Percentiles rank a stretch among this genome's conserved stretches.
Evolutionary conservation across 2,113 vertebrate genomes (phyloP).

Genomic region (Telmatochromis bifrenatus): DNA sequence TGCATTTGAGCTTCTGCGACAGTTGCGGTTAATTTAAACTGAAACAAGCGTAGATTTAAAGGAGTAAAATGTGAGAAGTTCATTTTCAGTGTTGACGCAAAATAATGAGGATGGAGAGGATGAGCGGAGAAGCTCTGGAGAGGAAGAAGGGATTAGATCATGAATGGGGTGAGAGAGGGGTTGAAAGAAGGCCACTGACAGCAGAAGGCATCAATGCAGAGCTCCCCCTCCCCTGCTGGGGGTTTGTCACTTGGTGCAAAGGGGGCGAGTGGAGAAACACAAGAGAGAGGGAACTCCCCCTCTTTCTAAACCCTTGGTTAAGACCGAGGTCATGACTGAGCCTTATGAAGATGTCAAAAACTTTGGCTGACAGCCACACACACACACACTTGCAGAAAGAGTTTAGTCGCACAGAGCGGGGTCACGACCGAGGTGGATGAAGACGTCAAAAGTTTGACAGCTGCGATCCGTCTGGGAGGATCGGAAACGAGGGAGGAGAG

Average conservation of each 20-base stretch:
- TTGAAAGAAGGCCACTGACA: conserved; percentile 65
- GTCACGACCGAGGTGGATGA: conserved; percentile 71
- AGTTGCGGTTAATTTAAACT: neutral
- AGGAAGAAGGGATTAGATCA: conserved; percentile 63
- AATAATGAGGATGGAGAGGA: conserved; percentile 42
- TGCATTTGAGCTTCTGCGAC: neutral
- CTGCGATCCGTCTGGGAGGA: conserved; percentile 62
- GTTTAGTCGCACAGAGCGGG: conserved; percentile 47
- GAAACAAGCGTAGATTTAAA: neutral
- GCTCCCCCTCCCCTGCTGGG: conserved; percentile 50
- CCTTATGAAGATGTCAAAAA: conserved; percentile 71
- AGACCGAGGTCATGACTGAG: conserved; percentile 67
- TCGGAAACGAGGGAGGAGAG: conserved; percentile 45
- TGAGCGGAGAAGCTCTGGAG: conserved; percentile 30
- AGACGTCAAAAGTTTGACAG: conserved; percentile 79
- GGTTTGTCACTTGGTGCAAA: conserved; percentile 51
- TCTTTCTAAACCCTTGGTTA: conserved; percentile 46
- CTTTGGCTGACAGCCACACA: conserved; percentile 50
- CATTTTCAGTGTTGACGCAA: conserved; percentile 30
- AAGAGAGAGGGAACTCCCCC: conserved; percentile 64
- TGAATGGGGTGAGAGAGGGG: conserved; percentile 47
- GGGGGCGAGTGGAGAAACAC: conserved; percentile 53
- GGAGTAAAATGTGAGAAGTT: conserved; percentile 41
- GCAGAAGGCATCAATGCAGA: conserved; percentile 65
- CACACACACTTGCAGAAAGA: neutral